Evolutionary conservation across 2,113 vertebrate genomes (phyloP).

Genomic region (Odontophorus gujanensis): DNA sequence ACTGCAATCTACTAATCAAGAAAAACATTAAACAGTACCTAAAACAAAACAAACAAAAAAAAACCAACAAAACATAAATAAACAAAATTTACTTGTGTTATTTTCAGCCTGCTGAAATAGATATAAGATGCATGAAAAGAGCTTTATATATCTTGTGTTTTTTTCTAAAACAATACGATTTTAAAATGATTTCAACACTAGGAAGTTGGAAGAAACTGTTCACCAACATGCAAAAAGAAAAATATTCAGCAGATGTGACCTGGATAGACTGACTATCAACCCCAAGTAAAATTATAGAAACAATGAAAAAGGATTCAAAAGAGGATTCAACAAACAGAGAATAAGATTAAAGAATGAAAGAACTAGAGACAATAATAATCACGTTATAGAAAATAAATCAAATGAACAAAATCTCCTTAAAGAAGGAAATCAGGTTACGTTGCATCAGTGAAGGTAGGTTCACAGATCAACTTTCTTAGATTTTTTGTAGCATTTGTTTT

Average conservation of each 20-base stretch:
- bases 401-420: not conserved
- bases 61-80: not conserved
- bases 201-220: not conserved
- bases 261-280: not conserved
- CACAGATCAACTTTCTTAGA: not conserved
- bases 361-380: not conserved
- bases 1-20: not conserved
- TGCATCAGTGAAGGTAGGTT: not conserved
- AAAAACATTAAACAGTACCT: not conserved
- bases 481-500: not conserved
- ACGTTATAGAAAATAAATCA: not conserved
- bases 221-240: not conserved
- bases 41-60: not conserved
- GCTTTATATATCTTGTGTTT: not conserved
- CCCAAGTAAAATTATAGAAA: not conserved
- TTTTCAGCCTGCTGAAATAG: not conserved
- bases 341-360: not conserved
- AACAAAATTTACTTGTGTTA: not conserved
- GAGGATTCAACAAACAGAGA: not conserved
- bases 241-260: not conserved
- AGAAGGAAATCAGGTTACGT: not conserved
- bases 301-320: not conserved
- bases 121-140: not conserved
- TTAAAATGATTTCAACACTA: not conserved
- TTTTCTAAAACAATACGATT: not conserved